These are phyloP conservation scores for Hippoglossus stenolepis DNA, from an alignment of 2,113 vertebrate species.

Conservation along the genomic window DNA sequence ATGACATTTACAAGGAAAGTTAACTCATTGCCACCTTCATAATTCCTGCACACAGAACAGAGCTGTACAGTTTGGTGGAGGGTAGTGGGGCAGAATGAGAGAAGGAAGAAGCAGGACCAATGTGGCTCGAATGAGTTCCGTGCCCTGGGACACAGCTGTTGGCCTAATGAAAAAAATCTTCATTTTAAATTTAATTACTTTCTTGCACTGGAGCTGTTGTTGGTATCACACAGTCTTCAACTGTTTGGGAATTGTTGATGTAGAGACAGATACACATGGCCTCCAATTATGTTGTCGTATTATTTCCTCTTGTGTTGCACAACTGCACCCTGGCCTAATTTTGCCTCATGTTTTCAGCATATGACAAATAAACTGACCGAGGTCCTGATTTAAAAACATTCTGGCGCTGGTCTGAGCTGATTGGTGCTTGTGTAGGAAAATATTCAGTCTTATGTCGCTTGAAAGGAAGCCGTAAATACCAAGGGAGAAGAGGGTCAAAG, in stretches of 20 bases:
- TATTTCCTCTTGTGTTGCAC: too few relatives aligned
- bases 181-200: too few relatives aligned
- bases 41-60: constrained; percentile 33
- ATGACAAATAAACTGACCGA: neutral
- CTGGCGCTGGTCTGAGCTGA: neutral
- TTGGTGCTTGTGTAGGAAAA: constrained; percentile 20
- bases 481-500: constrained; percentile 11
- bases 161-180: too few relatives aligned
- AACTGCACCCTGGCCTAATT: too few relatives aligned
- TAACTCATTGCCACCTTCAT: constrained; percentile 47
- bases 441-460: constrained; percentile 1
- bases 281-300: too few relatives aligned
- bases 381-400: constrained; percentile 3
- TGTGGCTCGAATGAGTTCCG: neutral
- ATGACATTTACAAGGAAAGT: constrained; percentile 56
- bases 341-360: too few relatives aligned
- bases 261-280: too few relatives aligned
- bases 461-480: constrained; percentile 45
- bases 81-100: constrained; percentile 8
- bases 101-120: neutral
- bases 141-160: neutral
- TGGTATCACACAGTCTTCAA: too few relatives aligned
- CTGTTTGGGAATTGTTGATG: too few relatives aligned
- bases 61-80: constrained; percentile 40
- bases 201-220: neutral